Evolutionary conservation across 2,797 vertebrate species (phyloP).

Genomic region (Gymnothorax javanicus): DNA sequence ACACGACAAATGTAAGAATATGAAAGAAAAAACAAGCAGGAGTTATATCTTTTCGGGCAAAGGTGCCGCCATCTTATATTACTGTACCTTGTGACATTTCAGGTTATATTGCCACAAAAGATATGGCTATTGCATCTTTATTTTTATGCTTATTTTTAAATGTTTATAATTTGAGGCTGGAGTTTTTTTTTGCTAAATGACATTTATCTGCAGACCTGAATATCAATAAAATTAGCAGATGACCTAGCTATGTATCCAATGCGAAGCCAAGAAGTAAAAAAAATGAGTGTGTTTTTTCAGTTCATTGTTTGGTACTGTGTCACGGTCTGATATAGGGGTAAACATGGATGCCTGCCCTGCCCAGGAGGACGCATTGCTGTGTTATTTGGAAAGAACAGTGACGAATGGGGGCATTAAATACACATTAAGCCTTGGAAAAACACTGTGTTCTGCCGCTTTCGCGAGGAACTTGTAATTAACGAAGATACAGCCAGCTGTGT

Average conservation of each 20-base stretch:
- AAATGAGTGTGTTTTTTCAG: background rate
- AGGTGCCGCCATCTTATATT: too few species aligned
- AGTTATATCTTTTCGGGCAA: too few species aligned
- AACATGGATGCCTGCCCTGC: slow-evolving; percentile 49
- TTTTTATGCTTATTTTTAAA: background rate
- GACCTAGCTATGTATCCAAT: background rate
- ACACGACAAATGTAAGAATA: too few species aligned
- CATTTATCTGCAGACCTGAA: background rate
- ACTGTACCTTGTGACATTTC: too few species aligned
- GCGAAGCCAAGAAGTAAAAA: too few species aligned
- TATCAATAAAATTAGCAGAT: background rate
- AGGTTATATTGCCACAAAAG: too few species aligned
- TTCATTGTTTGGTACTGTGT: slow-evolving; percentile 26
- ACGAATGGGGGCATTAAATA: slow-evolving; percentile 70
- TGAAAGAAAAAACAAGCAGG: too few species aligned
- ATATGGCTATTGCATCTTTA: too few species aligned
- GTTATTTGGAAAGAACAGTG: slow-evolving; percentile 67
- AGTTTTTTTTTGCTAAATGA: background rate
- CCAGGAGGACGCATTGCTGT: slow-evolving; percentile 63
- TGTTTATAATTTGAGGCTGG: too few species aligned
- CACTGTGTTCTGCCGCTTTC: slow-evolving; percentile 61
- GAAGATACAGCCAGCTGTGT: slow-evolving; percentile 49
- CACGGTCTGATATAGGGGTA: slow-evolving; percentile 36
- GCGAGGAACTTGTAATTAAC: slow-evolving; percentile 60
- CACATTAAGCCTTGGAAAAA: slow-evolving; percentile 61